Percentiles rank a stretch among this genome's conserved stretches.
These are phyloP conservation scores for Amphiura filiformis DNA, from an alignment of 35 echinoderm and acorn worm genomes.

Conservation along the genomic window DNA sequence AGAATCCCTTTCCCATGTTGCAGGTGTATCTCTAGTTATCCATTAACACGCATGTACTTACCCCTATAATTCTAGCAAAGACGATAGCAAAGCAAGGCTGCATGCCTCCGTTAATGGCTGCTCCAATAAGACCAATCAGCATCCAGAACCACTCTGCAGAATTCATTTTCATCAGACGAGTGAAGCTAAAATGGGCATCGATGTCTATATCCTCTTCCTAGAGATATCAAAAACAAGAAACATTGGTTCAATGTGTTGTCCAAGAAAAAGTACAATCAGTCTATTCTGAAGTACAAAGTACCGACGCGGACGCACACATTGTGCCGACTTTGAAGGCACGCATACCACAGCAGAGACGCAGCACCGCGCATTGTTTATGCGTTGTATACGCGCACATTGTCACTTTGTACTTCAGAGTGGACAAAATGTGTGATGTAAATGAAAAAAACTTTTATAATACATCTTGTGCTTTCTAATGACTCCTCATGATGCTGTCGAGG, in stretches of 20 bases:
- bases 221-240: background rate
- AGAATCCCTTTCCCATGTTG: too few relatives aligned
- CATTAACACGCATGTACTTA: slow-evolving; percentile 20
- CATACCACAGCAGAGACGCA: too few relatives aligned
- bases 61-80: slow-evolving; percentile 50
- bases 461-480: too few relatives aligned
- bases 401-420: too few relatives aligned
- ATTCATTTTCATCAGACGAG: slow-evolving; percentile 62
- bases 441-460: too few relatives aligned
- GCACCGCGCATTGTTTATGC: too few relatives aligned
- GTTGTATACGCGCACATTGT: too few relatives aligned
- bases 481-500: too few relatives aligned
- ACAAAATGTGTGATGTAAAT: background rate
- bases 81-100: slow-evolving; percentile 66
- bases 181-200: slow-evolving; percentile 39
- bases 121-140: slow-evolving; percentile 45
- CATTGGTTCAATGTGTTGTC: background rate
- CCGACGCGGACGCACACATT: too few relatives aligned
- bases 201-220: slow-evolving; percentile 41
- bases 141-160: slow-evolving; percentile 51
- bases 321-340: too few relatives aligned
- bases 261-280: background rate
- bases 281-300: too few relatives aligned
- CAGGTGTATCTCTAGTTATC: too few relatives aligned
- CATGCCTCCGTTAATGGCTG: slow-evolving; percentile 53